Percentiles rank a stretch among this genome's conserved stretches.
These are phyloP conservation scores for Myotis findleyi DNA, from an alignment of 2,797 vertebrate species.

Conservation along the genomic window DNA sequence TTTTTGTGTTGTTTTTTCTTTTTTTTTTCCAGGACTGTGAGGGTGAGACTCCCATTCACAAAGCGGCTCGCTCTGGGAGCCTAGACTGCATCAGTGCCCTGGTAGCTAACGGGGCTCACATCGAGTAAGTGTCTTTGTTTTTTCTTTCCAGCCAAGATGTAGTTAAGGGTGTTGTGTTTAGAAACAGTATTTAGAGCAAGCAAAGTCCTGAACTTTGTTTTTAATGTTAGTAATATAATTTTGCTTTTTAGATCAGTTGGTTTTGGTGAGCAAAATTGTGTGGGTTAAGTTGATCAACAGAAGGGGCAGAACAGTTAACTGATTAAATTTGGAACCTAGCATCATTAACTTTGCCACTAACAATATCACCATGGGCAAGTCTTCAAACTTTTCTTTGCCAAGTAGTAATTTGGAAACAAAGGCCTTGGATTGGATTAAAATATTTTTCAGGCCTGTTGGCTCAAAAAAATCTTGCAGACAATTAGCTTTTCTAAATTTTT, in stretches of 20 bases:
- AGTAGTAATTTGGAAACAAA: neutral
- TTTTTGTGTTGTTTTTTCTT: conserved; percentile 62
- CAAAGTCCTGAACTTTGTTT: neutral
- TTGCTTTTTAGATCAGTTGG: neutral
- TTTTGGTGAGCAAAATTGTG: neutral
- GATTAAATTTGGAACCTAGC: neutral
- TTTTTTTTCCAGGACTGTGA: conserved; percentile 93
- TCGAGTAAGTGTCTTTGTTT: conserved; percentile 93
- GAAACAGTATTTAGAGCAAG: conserved; percentile 7
- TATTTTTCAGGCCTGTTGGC: neutral
- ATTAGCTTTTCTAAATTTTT: neutral
- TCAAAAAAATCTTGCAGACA: neutral
- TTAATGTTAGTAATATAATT: neutral
- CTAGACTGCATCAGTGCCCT: conserved; percentile 96
- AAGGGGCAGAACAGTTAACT: neutral
- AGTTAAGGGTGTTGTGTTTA: neutral
- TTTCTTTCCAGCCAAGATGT: conserved; percentile 47
- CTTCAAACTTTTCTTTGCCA: neutral
- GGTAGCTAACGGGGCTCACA: conserved; percentile 93
- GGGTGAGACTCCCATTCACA: conserved; percentile 97
- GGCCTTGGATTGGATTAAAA: neutral
- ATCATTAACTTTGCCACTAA: neutral
- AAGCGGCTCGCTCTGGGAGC: conserved; percentile 97
- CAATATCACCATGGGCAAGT: neutral
- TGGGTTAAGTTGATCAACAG: neutral